A percentile compares a stretch with the other conserved stretches of the same genome.
Conservation (phyloP, 2,113 vertebrate genomes). For the Melanerpes formicivorus region DNA sequence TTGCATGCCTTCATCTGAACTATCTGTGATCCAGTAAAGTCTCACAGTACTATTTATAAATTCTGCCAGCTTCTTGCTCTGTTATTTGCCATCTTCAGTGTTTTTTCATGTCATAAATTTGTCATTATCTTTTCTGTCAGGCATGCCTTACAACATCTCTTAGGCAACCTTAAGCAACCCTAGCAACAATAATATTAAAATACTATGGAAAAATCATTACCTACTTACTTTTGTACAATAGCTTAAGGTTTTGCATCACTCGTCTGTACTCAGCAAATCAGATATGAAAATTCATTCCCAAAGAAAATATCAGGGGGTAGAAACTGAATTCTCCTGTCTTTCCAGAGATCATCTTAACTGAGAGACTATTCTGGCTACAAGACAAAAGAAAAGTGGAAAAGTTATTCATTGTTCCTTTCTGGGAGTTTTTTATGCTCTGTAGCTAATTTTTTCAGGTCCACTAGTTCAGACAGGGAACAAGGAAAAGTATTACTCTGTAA, state of each 20-base stretch:
- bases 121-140: neutral
- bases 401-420: neutral
- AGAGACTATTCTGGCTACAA: neutral
- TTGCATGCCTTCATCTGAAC: neutral
- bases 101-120: neutral
- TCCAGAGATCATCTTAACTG: neutral
- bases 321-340: neutral
- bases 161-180: neutral
- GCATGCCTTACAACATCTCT: neutral
- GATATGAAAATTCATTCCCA: neutral
- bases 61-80: neutral
- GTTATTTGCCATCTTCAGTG: neutral
- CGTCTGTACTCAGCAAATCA: neutral
- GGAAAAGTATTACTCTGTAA: neutral
- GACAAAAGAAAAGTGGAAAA: neutral
- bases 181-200: neutral
- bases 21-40: neutral
- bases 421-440: neutral
- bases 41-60: neutral
- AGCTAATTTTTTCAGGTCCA: neutral
- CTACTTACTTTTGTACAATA: neutral
- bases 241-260: neutral
- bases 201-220: neutral
- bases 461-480: neutral
- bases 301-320: neutral